Conservation (phyloP, 2,113 vertebrate species). For the Odocoileus virginianus region DNA sequence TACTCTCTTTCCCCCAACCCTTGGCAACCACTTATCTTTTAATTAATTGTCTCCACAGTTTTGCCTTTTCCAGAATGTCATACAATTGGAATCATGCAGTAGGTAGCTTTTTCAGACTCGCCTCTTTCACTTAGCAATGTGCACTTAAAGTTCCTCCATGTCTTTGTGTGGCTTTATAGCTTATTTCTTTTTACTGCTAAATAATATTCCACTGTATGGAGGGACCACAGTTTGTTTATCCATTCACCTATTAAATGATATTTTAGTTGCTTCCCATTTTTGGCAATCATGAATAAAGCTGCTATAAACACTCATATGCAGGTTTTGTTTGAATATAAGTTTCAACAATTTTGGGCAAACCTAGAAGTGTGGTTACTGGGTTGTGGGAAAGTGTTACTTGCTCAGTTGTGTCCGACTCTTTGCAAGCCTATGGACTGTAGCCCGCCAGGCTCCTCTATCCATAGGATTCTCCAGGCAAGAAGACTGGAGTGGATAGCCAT, state of each 20-base stretch:
- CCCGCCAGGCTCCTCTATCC: neutral
- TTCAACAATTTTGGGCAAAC: neutral
- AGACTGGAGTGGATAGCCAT: neutral
- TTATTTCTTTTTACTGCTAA: conserved; percentile 16
- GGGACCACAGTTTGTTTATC: neutral
- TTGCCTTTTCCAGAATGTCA: neutral
- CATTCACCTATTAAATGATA: neutral
- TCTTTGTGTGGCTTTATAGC: neutral
- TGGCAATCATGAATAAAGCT: neutral
- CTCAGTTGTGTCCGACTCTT: neutral
- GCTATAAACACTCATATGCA: neutral
- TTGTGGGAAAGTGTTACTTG: neutral
- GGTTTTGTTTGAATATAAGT: neutral
- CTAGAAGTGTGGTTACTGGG: neutral
- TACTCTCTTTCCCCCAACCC: neutral
- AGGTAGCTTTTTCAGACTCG: neutral
- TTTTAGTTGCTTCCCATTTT: conserved; percentile 19
- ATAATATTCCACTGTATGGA: neutral
- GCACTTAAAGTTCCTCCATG: neutral
- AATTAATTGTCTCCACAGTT: neutral
- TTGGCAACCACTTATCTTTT: neutral
- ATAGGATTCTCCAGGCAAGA: neutral
- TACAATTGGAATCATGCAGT: neutral
- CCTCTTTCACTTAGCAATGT: conserved; percentile 29
- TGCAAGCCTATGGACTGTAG: neutral